Evolutionary conservation across 2,888 invertebrate genomes (phyloP), one percentile per base, ranked within the genome.

Genomic region (Leptinotarsa tumamoca): DNA sequence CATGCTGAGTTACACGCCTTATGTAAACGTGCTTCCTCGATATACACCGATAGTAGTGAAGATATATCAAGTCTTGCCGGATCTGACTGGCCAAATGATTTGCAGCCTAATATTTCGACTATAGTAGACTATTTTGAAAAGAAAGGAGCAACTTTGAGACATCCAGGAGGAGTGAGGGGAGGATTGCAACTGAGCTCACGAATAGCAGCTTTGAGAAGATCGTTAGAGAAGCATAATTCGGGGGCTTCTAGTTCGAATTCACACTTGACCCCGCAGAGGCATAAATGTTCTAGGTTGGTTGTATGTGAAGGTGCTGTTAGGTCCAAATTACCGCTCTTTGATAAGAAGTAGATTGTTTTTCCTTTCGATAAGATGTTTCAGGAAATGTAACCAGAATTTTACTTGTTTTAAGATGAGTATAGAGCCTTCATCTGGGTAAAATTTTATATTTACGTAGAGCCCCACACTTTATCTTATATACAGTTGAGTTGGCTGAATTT

Each of bases 41-140:
- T 95, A 74, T 96, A 95, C 89, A 96, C 96, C 1, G 96, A 96
- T 87, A 95, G 95, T 85, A 95, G 94, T 63, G 96, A 96, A 87
- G 96, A 96, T 88, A 93, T 95, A 71, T 95, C 95, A 54, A 95
- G 95, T 85, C 90, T 95, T 72, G 93, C 94, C 0, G 95, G 95
- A 75, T 94, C 94, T 1, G 95, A 95, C 87, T 94, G 84, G 92
- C 91, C 84, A 92, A 91, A 82, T 88, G 93, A 82, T 91, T 92
- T 80, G 91, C 93, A 80, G 92, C 88, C 88, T 43, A 88, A 94
- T 86, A 96, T 96, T 81, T 93, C 95, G 68, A 93, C 93, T 85
- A 96, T 96, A 82, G 96, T 96, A 49, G 96, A 96, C 84, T 96
- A 96, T 88, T 96, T 96, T 88, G 96, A 96, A 88, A 90, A 94